A percentile compares a stretch with the other conserved stretches of the same genome.
These are phyloP conservation scores for Cantharis rustica DNA, from an alignment of 2,888 invertebrate species.

Conservation along the genomic window DNA sequence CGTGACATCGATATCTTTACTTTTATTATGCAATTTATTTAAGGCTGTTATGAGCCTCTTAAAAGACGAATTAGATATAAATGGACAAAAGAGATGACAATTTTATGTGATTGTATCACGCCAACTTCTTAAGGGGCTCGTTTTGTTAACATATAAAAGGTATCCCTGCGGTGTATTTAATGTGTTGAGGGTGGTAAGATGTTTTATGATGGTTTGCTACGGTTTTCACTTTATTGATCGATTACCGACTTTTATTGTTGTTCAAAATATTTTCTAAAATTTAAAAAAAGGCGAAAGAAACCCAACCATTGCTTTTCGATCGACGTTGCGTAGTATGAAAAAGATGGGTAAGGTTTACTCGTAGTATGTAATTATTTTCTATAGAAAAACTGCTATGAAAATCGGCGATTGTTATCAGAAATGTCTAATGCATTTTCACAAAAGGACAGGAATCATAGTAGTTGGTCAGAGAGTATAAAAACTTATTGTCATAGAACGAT, in stretches of 20 bases:
- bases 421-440: conserved; percentile 28
- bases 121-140: conserved; percentile 28
- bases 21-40: conserved; percentile 24
- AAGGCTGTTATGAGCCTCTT: conserved; percentile 9
- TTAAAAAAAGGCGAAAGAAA: neutral
- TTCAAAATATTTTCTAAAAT: neutral
- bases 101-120: conserved; percentile 30
- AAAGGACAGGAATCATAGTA: conserved; percentile 29
- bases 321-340: neutral
- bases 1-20: conserved; percentile 29
- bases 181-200: conserved; percentile 5
- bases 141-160: conserved; percentile 16
- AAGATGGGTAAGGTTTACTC: neutral
- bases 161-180: conserved; percentile 10
- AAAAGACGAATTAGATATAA: conserved; percentile 13
- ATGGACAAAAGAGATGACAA: conserved; percentile 15
- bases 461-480: conserved; percentile 31
- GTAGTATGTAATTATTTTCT: conserved; percentile 5
- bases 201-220: conserved; percentile 4
- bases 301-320: too few relatives aligned
- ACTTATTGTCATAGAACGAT: conserved; percentile 27
- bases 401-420: conserved; percentile 25
- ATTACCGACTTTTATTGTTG: conserved; percentile 4
- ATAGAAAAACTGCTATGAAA: conserved; percentile 22
- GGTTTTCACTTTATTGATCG: conserved; percentile 7